phyloP scores from a whole-genome alignment of 2,888 invertebrate genomes.

The Diarsia mendica region DNA sequence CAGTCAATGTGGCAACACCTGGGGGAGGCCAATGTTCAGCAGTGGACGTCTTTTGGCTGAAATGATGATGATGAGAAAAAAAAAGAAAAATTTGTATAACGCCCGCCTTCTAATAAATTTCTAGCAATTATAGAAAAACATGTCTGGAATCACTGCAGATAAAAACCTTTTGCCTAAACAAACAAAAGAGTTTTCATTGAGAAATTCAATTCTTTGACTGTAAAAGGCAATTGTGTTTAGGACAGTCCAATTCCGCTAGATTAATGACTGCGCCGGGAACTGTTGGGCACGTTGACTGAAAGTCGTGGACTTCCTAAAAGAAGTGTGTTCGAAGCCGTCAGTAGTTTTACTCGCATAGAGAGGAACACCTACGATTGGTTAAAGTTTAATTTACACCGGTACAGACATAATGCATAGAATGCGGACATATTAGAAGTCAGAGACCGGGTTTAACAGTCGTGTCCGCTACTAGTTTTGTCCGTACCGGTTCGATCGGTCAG shows the following conservation, averaged over 20 bases:
- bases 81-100: no score
- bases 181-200: slow-evolving; percentile 42
- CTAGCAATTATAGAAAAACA: not conserved
- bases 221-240: slow-evolving; percentile 58
- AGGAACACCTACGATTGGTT: not conserved
- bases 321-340: not conserved
- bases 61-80: no score
- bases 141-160: not conserved
- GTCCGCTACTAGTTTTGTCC: not conserved
- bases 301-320: slow-evolving; percentile 7
- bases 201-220: slow-evolving; percentile 51
- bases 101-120: not conserved
- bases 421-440: not conserved
- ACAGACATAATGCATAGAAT: not conserved
- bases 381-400: not conserved
- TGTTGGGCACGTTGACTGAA: slow-evolving; percentile 8
- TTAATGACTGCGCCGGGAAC: slow-evolving; percentile 42
- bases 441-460: not conserved
- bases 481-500: not conserved
- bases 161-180: not conserved
- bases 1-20: no score
- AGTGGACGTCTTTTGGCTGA: no score
- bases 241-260: slow-evolving; percentile 56
- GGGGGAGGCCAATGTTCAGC: no score
- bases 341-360: not conserved